Percentiles rank a stretch among this genome's conserved stretches.
phyloP scores from a whole-genome alignment of 2,888 invertebrate genomes.

The Drosophila trichaetosa region DNA sequence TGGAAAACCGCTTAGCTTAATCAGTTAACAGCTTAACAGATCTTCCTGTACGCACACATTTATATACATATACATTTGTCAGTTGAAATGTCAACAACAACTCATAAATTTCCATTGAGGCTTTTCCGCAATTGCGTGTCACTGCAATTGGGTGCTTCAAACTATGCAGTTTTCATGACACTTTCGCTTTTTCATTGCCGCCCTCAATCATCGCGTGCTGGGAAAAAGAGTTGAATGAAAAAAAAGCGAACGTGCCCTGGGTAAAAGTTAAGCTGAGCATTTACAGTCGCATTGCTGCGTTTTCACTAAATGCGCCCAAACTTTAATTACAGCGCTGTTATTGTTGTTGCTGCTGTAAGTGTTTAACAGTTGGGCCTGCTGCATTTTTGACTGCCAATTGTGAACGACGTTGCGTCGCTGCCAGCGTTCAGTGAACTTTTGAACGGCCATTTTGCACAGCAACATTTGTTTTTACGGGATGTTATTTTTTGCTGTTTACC shows the following conservation, averaged over 20 bases:
- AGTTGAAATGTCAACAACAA: constrained; percentile 4
- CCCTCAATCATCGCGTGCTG: constrained; percentile 48
- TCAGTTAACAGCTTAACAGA: constrained; percentile 23
- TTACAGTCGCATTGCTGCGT: constrained; percentile 37
- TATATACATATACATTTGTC: not conserved
- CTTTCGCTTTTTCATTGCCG: constrained; percentile 64
- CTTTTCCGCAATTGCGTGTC: constrained; percentile 53
- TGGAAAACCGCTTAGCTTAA: constrained; percentile 26
- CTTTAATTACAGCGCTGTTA: constrained; percentile 27
- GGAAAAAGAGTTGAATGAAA: not conserved
- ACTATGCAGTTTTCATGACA: constrained; percentile 42
- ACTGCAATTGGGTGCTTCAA: constrained; percentile 15
- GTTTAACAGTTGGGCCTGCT: constrained; percentile 34
- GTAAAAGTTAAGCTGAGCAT: constrained; percentile 73
- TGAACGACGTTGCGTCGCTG: constrained; percentile 27
- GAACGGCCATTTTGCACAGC: constrained; percentile 46
- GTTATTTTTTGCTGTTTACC: constrained; percentile 10
- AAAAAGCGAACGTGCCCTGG: constrained; percentile 59
- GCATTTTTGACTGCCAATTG: constrained; percentile 39
- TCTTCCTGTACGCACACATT: constrained; percentile 8
- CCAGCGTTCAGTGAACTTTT: constrained; percentile 69
- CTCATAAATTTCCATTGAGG: constrained; percentile 47
- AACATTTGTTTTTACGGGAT: constrained; percentile 34
- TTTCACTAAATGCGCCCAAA: constrained; percentile 34
- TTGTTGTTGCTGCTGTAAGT: constrained; percentile 3